Base-by-base conservation (phyloP, 2,888 invertebrate genomes). In the Pteria penguin region DNA sequence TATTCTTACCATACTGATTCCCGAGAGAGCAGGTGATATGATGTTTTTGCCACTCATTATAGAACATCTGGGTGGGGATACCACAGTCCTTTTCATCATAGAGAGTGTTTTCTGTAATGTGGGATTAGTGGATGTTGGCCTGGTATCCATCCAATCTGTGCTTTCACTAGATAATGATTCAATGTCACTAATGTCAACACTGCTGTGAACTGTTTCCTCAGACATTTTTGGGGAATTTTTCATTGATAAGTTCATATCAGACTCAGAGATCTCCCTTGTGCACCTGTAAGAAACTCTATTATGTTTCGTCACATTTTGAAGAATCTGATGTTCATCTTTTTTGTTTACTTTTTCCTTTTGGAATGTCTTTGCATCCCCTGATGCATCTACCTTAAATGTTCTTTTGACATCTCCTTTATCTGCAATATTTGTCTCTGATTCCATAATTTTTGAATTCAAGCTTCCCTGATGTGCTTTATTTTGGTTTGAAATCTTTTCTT, bases 21-120 rank as follows among this genome's bases (percentile, higher is more conserved):
- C 85, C 58, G 84, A 86, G 24, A 86, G 72, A 27, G 83, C 82
- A 24, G 85, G 85, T 45, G 85, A 86, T 14, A 82, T 69, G 3
- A 85, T 69, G 32, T 79, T 75, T 14, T 8, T 14, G 8, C 45
- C 18, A 1, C 18, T 18, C 0, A 18, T 45, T 8, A 45, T 8
- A 18, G 45, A 45, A 14, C 8, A 0, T 14, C 11, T 45, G 45
- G n/a, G 36, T 61, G 33, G 8, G 68, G 65, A 57, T 0, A 58
- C 73, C 54, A 73, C 52, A 11, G 80, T 77, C 58, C 75, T 67
- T 11, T 78, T 67, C 54, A 84, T 73, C 36, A 67, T 76, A 3
- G 55, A 55, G 24, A 84, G 58, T 11, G 77, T 75, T 52, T 76
- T 76, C 70, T 79, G 65, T 5, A 84, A 67, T 2, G 78, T 71